A percentile compares a stretch with the other conserved stretches of the same genome.
Conservation (phyloP, 2,888 invertebrate species). For the Rambutsinella grinnellia region DNA sequence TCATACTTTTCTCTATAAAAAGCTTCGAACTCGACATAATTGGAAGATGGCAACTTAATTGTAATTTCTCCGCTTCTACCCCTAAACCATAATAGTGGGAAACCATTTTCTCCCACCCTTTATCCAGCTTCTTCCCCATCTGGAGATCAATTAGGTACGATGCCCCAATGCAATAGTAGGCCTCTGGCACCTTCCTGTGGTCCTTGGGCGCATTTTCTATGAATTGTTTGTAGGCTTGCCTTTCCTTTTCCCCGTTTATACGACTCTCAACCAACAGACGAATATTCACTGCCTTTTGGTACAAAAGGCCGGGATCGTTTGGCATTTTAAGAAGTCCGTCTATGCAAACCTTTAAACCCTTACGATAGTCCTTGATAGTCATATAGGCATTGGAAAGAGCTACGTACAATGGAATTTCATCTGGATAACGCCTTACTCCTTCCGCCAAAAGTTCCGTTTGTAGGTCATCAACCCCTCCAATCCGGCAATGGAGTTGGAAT, state of each 20-base stretch:
- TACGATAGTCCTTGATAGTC: too few species aligned
- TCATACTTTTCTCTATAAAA: neutral
- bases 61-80: neutral
- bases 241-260: too few species aligned
- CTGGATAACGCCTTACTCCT: slow-evolving; percentile 7
- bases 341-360: too few species aligned
- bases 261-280: too few species aligned
- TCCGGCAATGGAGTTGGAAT: neutral
- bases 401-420: neutral
- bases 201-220: neutral
- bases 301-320: too few species aligned
- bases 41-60: slow-evolving; percentile 12
- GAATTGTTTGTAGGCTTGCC: slow-evolving; percentile 8
- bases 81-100: neutral
- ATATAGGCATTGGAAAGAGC: neutral
- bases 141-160: too few species aligned
- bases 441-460: slow-evolving; percentile 1
- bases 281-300: too few species aligned
- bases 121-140: too few species aligned
- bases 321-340: too few species aligned
- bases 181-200: neutral
- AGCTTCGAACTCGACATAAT: neutral
- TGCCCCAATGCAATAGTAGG: neutral
- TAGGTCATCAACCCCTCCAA: neutral
- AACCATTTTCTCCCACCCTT: too few species aligned